These are phyloP conservation scores for Laticauda colubrina DNA, from an alignment of 2,113 vertebrate genomes.

Conservation along the genomic window DNA sequence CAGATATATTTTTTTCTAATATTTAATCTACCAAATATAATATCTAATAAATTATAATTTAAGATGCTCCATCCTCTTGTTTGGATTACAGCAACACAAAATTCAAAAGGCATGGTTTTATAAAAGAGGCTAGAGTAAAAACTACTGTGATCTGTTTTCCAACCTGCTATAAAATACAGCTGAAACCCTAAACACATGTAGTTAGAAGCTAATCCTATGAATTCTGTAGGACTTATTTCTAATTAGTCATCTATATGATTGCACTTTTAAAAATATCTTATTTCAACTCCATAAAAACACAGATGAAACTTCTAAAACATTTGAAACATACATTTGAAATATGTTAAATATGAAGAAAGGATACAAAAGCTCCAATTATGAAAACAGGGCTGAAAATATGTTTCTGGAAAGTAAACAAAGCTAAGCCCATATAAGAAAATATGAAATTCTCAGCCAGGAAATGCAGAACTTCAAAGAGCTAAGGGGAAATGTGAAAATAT, in stretches of 20 bases:
- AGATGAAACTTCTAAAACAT: neutral
- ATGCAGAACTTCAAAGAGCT: constrained; percentile 95
- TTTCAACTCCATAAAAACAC: neutral
- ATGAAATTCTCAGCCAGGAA: constrained; percentile 98
- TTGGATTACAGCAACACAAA: neutral
- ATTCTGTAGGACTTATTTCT: neutral
- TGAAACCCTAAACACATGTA: neutral
- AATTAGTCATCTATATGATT: neutral
- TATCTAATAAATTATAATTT: neutral
- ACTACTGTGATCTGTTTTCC: neutral
- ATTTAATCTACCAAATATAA: neutral
- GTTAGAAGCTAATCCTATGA: neutral
- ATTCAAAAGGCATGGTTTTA: neutral
- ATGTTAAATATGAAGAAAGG: constrained; percentile 68
- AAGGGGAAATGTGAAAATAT: constrained; percentile 21
- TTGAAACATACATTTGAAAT: neutral
- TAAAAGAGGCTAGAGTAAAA: neutral
- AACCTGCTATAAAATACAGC: neutral
- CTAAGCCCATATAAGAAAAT: constrained; percentile 98
- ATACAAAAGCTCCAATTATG: constrained; percentile 95
- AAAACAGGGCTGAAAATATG: constrained; percentile 95
- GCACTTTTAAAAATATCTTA: neutral
- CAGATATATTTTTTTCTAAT: neutral
- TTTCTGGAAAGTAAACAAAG: constrained; percentile 97
- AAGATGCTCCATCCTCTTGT: neutral